Evolutionary conservation across 2,888 invertebrate species (phyloP).

Genomic region (Netelia fuscicornis): DNA sequence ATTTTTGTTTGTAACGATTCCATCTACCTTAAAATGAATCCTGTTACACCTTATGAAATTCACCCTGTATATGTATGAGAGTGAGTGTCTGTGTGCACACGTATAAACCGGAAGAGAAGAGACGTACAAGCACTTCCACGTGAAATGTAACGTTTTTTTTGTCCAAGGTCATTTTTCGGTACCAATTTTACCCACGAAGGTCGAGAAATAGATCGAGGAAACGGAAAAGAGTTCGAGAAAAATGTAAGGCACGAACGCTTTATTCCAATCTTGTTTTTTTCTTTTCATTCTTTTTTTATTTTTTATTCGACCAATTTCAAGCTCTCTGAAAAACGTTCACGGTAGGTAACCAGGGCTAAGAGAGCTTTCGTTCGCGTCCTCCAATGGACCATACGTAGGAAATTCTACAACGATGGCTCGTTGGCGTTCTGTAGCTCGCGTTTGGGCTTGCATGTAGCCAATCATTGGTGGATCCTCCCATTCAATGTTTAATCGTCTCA

Average conservation of each 20-base stretch:
- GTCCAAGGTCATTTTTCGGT: background rate
- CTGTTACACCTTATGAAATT: no score
- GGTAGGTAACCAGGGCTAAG: background rate
- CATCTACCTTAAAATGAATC: no score
- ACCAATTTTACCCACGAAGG: background rate
- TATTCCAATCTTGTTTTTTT: background rate
- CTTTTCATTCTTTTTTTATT: background rate
- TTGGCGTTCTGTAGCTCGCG: slow-evolving; percentile 68
- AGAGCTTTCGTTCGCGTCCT: background rate
- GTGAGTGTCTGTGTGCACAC: background rate
- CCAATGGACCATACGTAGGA: slow-evolving; percentile 31
- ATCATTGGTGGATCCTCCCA: slow-evolving; percentile 81
- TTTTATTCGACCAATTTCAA: background rate
- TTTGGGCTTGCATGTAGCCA: slow-evolving; percentile 76
- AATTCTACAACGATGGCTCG: slow-evolving; percentile 40
- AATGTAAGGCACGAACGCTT: no score
- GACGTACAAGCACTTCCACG: slow-evolving; percentile 3
- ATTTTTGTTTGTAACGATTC: no score
- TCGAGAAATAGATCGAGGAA: background rate
- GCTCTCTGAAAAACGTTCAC: background rate
- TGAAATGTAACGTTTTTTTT: background rate
- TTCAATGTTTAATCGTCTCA: slow-evolving; percentile 82
- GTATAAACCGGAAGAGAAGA: slow-evolving; percentile 15
- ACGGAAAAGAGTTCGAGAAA: background rate
- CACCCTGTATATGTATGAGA: no score